Percentiles rank a stretch among this genome's conserved stretches.
Evolutionary conservation across 2,888 invertebrate species (phyloP).

Genomic region (Lasioglossum morio): DNA sequence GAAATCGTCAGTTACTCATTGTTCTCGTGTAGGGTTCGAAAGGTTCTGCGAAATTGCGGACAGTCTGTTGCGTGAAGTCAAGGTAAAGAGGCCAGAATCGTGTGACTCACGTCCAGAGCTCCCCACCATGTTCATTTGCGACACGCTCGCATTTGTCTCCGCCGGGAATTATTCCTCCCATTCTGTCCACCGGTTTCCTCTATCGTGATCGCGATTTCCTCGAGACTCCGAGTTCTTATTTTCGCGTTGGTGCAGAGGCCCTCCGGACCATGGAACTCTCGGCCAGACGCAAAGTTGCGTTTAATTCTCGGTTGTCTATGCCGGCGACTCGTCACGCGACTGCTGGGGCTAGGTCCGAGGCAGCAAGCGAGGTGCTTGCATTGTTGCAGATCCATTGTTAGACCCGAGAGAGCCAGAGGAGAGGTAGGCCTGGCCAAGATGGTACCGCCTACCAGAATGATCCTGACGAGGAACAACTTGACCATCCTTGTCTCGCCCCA

Average conservation of each 20-base stretch:
- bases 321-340: constrained; percentile 32
- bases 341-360: neutral
- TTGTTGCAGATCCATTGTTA: constrained; percentile 80
- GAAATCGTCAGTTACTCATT: neutral
- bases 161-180: constrained; percentile 7
- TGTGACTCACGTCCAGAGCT: constrained; percentile 53
- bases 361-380: constrained; percentile 67
- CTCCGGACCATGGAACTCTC: neutral
- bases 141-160: constrained; percentile 10
- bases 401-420: constrained; percentile 62
- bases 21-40: neutral
- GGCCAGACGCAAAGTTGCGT: constrained; percentile 51
- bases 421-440: constrained; percentile 80
- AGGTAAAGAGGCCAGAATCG: constrained; percentile 79
- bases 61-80: constrained; percentile 67
- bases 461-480: constrained; percentile 74
- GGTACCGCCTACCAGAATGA: constrained; percentile 82
- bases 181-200: neutral
- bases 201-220: neutral
- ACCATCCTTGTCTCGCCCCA: constrained; percentile 75
- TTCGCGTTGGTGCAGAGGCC: neutral
- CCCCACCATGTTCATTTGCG: neutral
- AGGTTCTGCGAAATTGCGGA: neutral
- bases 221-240: neutral
- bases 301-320: constrained; percentile 46